Evolutionary conservation across 2,888 invertebrate species (phyloP).

Genomic region (Chydorus sphaericus): DNA sequence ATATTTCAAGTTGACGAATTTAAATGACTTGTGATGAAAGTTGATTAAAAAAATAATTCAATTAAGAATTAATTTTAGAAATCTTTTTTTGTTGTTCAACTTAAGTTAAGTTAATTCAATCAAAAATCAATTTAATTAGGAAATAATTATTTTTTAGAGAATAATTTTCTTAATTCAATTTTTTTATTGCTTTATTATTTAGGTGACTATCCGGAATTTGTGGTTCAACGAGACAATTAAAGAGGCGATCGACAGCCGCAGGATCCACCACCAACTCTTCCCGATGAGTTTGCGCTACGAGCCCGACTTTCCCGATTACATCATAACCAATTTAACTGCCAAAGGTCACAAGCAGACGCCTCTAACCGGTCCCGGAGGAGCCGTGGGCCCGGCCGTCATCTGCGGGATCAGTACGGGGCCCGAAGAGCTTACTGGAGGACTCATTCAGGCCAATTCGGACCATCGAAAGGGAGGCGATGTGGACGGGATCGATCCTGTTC

Average conservation of each 20-base stretch:
- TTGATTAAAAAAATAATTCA: neutral
- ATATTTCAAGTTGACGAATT: neutral
- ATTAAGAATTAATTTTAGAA: neutral
- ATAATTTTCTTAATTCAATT: neutral
- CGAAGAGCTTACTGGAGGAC: conserved; percentile 14
- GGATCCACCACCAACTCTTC: conserved; percentile 70
- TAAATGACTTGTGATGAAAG: too few species aligned
- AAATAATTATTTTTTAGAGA: neutral
- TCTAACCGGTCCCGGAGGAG: neutral
- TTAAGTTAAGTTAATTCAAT: too few species aligned
- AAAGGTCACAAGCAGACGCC: conserved; percentile 6
- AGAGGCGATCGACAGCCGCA: conserved; percentile 59
- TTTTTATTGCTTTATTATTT: conserved; percentile 22
- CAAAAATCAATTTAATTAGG: too few species aligned
- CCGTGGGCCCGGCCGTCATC: conserved; percentile 7
- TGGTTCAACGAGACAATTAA: conserved; percentile 64
- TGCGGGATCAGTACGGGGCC: conserved; percentile 1
- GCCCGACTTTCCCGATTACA: conserved; percentile 45
- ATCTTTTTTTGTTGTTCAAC: neutral
- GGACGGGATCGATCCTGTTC: conserved; percentile 17
- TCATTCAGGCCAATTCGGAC: conserved; percentile 20
- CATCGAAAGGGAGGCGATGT: conserved; percentile 22
- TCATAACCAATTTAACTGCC: conserved; percentile 1
- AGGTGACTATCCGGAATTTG: conserved; percentile 54
- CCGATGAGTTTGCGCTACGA: conserved; percentile 57